phyloP scores from a whole-genome alignment of 2,797 vertebrate genomes.

The Coranthus polyacanthus region DNA sequence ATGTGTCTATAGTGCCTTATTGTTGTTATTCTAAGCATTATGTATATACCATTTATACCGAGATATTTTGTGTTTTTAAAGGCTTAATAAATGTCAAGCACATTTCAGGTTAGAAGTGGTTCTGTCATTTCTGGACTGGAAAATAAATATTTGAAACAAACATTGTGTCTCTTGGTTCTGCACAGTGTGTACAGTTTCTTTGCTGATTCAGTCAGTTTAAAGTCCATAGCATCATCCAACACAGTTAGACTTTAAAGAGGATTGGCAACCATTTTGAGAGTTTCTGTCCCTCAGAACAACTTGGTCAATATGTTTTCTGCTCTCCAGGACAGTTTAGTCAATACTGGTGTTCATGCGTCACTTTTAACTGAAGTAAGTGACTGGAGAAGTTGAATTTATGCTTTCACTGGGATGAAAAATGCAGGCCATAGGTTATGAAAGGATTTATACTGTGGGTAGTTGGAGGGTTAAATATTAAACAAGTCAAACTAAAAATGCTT shows the following conservation, averaged over 20 bases:
- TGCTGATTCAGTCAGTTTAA: not conserved
- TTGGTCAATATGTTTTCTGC: not conserved
- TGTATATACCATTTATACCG: conserved; percentile 77
- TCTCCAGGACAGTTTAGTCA: not conserved
- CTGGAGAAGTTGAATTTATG: not conserved
- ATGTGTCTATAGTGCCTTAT: conserved; percentile 82
- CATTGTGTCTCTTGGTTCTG: not conserved
- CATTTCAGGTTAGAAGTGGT: conserved; percentile 69
- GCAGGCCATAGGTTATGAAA: not conserved
- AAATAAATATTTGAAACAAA: conserved; percentile 54
- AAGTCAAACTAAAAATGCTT: not conserved
- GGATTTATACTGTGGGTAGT: not conserved
- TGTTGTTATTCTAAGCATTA: conserved; percentile 69
- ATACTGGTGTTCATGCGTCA: not conserved
- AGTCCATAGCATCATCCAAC: not conserved
- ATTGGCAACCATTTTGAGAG: not conserved
- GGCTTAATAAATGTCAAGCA: conserved; percentile 82
- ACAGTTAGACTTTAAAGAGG: not conserved
- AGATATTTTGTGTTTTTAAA: conserved; percentile 68
- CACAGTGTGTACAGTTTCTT: not conserved
- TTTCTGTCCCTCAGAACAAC: not conserved
- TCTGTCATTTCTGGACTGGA: conserved; percentile 53
- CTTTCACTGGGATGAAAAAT: not conserved
- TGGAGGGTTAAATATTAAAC: not conserved
- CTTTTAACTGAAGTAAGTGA: not conserved